A percentile compares a stretch with the other conserved stretches of the same genome.
Evolutionary conservation across 2,888 invertebrate species (phyloP).

Genomic region (Cerastis leucographa): DNA sequence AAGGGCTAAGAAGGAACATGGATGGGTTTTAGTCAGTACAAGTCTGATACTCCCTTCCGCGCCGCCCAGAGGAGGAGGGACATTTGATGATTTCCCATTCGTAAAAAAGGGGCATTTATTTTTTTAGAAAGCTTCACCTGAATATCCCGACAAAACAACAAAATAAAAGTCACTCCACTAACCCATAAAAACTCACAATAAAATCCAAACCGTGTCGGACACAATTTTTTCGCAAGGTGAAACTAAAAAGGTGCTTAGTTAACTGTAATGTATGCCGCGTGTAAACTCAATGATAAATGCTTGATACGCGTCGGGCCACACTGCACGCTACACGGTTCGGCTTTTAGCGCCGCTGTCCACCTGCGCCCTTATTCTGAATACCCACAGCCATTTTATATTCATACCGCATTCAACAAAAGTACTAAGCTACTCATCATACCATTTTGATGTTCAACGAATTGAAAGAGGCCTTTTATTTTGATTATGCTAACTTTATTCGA

Average conservation of each 20-base stretch:
- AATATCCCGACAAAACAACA: not conserved
- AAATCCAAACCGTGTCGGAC: slow-evolving; percentile 52
- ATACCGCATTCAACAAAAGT: slow-evolving; percentile 52
- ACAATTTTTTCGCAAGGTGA: slow-evolving; percentile 56
- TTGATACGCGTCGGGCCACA: slow-evolving; percentile 66
- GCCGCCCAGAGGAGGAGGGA: too few species aligned
- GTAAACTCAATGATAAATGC: slow-evolving; percentile 80
- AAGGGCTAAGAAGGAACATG: too few species aligned
- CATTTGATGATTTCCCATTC: too few species aligned
- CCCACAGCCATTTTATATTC: slow-evolving; percentile 62
- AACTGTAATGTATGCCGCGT: slow-evolving; percentile 77
- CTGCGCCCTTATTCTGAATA: slow-evolving; percentile 70
- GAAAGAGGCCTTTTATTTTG: slow-evolving; percentile 56
- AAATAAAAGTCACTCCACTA: slow-evolving; percentile 13
- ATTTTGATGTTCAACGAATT: slow-evolving; percentile 59
- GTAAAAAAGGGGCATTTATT: too few species aligned
- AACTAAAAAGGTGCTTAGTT: slow-evolving; percentile 72
- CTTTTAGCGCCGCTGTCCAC: slow-evolving; percentile 79
- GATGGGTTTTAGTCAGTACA: too few species aligned
- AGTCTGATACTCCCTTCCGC: too few species aligned
- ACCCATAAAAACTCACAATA: slow-evolving; percentile 38
- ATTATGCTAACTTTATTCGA: slow-evolving; percentile 60
- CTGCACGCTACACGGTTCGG: slow-evolving; percentile 73
- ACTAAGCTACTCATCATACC: slow-evolving; percentile 54
- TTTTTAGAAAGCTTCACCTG: too few species aligned